phyloP scores from a whole-genome alignment of 2,797 vertebrate species.

The Thamnophis elegans region DNA sequence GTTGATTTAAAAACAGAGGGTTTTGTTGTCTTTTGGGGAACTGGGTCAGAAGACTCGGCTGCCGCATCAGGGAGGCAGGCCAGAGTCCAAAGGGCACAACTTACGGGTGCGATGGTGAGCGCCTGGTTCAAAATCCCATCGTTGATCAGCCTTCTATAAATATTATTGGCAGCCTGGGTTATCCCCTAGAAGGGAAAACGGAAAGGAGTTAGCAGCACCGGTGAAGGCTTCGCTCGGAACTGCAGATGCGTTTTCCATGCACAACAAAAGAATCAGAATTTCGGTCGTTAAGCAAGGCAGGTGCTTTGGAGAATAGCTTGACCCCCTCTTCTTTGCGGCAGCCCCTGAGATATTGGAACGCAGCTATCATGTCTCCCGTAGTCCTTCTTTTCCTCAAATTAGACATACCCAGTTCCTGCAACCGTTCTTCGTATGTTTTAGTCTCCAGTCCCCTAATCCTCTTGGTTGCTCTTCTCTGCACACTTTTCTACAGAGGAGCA shows the following conservation, averaged over 20 bases:
- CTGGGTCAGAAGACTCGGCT: neutral
- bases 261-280: neutral
- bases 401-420: too few species aligned
- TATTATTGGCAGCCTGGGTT: constrained; percentile 86
- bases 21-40: too few species aligned
- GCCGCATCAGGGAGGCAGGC: neutral
- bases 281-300: too few species aligned
- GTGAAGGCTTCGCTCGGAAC: neutral
- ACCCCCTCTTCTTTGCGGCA: too few species aligned
- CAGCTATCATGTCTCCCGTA: too few species aligned
- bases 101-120: constrained; percentile 89
- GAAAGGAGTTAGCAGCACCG: neutral
- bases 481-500: neutral
- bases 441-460: too few species aligned
- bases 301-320: too few species aligned
- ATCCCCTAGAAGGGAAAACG: constrained; percentile 82
- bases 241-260: neutral
- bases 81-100: constrained; percentile 42
- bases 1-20: too few species aligned
- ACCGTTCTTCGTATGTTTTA: too few species aligned
- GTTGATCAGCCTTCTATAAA: constrained; percentile 84
- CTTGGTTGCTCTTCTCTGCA: too few species aligned
- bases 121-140: constrained; percentile 96
- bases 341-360: too few species aligned
- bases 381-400: too few species aligned